Base-by-base conservation (phyloP, 1,140 invertebrate genomes). In the Chironomus tepperi region DNA sequence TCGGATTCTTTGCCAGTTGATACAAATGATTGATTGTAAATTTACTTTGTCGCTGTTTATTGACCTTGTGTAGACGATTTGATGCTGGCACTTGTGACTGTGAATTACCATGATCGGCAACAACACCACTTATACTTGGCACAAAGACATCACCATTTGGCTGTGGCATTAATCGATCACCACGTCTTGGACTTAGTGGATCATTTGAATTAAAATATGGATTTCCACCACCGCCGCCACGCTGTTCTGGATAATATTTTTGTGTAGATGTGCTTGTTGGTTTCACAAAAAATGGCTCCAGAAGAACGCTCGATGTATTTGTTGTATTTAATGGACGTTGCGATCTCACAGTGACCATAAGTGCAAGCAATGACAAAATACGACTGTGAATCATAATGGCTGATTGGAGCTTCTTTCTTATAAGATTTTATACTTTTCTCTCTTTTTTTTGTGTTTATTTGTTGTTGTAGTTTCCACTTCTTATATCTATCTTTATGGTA, bases 291-390 rank as follows among this genome's bases (percentile, higher is more conserved):
- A 70, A 70, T 19, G 65, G 65, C 65, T 70, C 65, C 16, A 16
- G 7, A 6, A 70, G 16, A 3, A 70, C 65, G 10, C 16, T 9
- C 19, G 65, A 19, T 21, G 65, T 70, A 18, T 70, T 70, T 70
- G 65, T 70, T 18, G 65, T 70, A 12, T 70, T 70, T 9, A 70
- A 21, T 70, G 65, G 65, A 18, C 65, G 65, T 70, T 70, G 65
- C 7, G 65, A 16, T 10, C 18, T 18, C 18, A 57, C n/a, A 12
- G 16, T 70, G 16, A 70, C 0, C 9, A 19, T 10, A 3, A 18
- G n/a, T 19, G 65, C 65, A 21, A 70, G n/a, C 12, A 70, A 70
- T 9, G 18, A 9, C 16, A 70, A 70, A 19, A 9, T 0, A 3
- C 7, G 47, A 57, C 9, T 2, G 47, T 12, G 47, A n/a, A n/a